phyloP scores from a whole-genome alignment of 1,140 invertebrate species.

The Drosophila orosa region DNA sequence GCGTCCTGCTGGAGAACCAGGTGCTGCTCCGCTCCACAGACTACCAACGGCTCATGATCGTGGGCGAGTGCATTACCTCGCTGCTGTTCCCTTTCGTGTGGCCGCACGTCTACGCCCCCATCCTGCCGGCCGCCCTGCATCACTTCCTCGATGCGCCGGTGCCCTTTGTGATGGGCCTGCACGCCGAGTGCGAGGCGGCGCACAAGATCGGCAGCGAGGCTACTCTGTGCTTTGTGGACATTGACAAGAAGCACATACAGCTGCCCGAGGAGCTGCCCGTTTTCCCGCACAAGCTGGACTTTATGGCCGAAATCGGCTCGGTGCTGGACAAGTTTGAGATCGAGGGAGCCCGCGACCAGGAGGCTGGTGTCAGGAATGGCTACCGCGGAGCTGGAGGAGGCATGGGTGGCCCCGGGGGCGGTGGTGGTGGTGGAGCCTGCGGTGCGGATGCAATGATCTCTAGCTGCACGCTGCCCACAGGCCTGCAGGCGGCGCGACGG shows the following conservation, averaged over 20 bases:
- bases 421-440: conserved; percentile 37
- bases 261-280: conserved; percentile 97
- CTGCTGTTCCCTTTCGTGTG: conserved; percentile 97
- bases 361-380: conserved; percentile 68
- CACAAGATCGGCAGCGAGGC: conserved; percentile 88
- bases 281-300: conserved; percentile 95
- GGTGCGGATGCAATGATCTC: conserved; percentile 86
- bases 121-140: conserved; percentile 96
- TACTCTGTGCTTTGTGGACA: conserved; percentile 97
- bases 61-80: conserved; percentile 96
- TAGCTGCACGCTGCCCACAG: conserved; percentile 87
- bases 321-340: conserved; percentile 89
- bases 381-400: conserved; percentile 60
- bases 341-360: conserved; percentile 71
- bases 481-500: conserved; percentile 81
- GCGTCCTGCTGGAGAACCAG: conserved; percentile 98
- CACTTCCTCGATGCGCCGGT: conserved; percentile 99
- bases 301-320: conserved; percentile 93
- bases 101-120: conserved; percentile 99
- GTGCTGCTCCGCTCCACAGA: conserved; percentile 96
- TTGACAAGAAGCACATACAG: conserved; percentile 96
- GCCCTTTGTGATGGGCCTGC: conserved; percentile 98
- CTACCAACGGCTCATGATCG: conserved; percentile 97
- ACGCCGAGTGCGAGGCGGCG: conserved; percentile 85
- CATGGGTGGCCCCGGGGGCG: neutral